These are phyloP conservation scores for Amphipoea lucens DNA, from an alignment of 2,888 invertebrate genomes.

Conservation along the genomic window DNA sequence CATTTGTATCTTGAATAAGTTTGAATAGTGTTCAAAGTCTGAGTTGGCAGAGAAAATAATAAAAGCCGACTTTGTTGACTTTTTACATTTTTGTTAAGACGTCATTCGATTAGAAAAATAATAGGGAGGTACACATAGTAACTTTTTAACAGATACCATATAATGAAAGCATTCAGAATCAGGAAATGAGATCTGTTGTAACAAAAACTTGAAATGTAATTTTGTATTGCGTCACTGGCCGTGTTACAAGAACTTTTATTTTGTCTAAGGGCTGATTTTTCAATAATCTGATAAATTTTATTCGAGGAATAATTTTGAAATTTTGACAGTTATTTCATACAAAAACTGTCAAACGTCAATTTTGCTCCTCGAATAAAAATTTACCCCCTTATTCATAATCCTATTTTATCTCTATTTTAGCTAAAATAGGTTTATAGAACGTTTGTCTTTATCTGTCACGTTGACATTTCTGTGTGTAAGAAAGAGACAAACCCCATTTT, in stretches of 20 bases:
- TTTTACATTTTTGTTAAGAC: slow-evolving; percentile 6
- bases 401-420: no score
- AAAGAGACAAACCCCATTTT: no score
- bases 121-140: background rate
- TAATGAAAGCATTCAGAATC: background rate
- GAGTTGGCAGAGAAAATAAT: slow-evolving; percentile 12
- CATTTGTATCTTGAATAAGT: slow-evolving; percentile 22
- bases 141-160: background rate
- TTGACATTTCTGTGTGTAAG: no score
- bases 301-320: no score
- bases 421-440: no score
- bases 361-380: no score
- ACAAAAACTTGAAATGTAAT: slow-evolving; percentile 37
- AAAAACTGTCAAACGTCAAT: no score
- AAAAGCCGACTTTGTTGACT: slow-evolving; percentile 8
- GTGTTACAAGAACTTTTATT: slow-evolving; percentile 27
- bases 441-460: no score
- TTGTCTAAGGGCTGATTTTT: slow-evolving; percentile 7
- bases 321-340: no score
- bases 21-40: slow-evolving; percentile 20
- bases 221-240: slow-evolving; percentile 21
- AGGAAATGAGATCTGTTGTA: slow-evolving; percentile 11
- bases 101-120: background rate
- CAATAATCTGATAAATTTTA: no score
- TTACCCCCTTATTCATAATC: no score